phyloP scores from a whole-genome alignment of 2,113 vertebrate genomes.

The Lagenorhynchus albirostris region DNA sequence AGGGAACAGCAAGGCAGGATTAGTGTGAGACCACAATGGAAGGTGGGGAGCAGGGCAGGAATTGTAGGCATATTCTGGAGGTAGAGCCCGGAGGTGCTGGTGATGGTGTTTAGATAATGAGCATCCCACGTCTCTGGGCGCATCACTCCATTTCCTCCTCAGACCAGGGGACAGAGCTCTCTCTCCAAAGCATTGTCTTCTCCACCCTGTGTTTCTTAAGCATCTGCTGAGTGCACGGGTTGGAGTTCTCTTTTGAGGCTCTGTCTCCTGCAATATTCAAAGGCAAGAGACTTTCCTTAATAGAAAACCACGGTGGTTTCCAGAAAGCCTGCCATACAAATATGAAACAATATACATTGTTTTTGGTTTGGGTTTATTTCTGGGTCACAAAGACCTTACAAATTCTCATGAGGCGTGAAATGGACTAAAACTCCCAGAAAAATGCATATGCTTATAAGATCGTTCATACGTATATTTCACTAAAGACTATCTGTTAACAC shows the following conservation, averaged over 20 bases:
- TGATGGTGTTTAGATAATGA: neutral
- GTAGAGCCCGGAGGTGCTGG: too few relatives aligned
- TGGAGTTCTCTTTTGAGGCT: neutral
- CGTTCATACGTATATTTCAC: fast-evolving
- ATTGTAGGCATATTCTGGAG: neutral
- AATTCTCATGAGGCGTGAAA: neutral
- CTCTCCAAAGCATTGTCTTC: neutral
- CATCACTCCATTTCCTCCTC: neutral
- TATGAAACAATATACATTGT: fast-evolving
- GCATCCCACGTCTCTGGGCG: neutral
- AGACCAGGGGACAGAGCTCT: neutral
- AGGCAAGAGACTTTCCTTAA: neutral
- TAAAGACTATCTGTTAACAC: neutral
- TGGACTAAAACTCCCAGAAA: neutral
- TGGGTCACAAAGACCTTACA: neutral
- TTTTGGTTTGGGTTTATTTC: neutral
- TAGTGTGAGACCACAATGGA: neutral
- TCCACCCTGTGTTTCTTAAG: too few relatives aligned
- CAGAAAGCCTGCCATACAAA: neutral
- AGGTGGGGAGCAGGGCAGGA: neutral
- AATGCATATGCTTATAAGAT: fast-evolving
- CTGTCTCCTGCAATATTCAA: neutral
- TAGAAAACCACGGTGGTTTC: neutral
- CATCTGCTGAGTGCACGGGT: fast-evolving
- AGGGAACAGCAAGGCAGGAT: neutral